Evolutionary conservation across 2,888 invertebrate species (phyloP).

Genomic region (Cremastinae sp.): DNA sequence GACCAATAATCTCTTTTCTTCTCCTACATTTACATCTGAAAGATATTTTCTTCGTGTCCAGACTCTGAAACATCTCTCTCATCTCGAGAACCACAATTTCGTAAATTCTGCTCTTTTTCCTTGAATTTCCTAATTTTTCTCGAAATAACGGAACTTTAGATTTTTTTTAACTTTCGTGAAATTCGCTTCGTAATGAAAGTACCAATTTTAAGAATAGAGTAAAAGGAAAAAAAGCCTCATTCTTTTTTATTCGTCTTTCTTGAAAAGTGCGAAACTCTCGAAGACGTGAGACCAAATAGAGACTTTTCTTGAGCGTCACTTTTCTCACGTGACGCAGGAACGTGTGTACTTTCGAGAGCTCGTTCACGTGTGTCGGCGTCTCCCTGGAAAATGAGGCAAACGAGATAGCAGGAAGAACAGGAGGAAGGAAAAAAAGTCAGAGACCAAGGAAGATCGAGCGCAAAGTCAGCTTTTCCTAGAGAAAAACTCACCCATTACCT

Average conservation of each 20-base stretch:
- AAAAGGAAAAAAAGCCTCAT: not conserved
- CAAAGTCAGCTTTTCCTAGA: conserved; percentile 54
- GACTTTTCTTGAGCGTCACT: conserved; percentile 32
- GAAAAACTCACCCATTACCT: conserved; percentile 52
- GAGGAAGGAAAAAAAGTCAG: conserved; percentile 25
- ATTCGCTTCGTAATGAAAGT: not conserved
- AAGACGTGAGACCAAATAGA: conserved; percentile 22
- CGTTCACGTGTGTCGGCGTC: not conserved
- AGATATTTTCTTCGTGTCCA: too few species aligned
- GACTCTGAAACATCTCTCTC: too few species aligned
- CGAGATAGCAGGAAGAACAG: conserved; percentile 13
- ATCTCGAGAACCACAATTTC: too few species aligned
- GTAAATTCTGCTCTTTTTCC: too few species aligned
- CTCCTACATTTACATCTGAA: too few species aligned
- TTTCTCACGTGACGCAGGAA: conserved; percentile 22
- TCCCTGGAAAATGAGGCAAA: conserved; percentile 23
- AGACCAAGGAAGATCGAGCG: conserved; percentile 48
- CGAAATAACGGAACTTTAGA: too few species aligned
- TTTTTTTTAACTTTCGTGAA: too few species aligned
- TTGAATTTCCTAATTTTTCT: too few species aligned
- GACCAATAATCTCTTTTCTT: too few species aligned
- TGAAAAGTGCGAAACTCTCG: conserved; percentile 43
- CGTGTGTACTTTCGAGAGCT: not conserved
- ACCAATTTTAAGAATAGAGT: not conserved
- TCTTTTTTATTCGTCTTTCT: not conserved